A percentile compares a stretch with the other conserved stretches of the same genome.
Conservation (phyloP, 2,888 invertebrate genomes). For the Chrysolina oricalcia region DNA sequence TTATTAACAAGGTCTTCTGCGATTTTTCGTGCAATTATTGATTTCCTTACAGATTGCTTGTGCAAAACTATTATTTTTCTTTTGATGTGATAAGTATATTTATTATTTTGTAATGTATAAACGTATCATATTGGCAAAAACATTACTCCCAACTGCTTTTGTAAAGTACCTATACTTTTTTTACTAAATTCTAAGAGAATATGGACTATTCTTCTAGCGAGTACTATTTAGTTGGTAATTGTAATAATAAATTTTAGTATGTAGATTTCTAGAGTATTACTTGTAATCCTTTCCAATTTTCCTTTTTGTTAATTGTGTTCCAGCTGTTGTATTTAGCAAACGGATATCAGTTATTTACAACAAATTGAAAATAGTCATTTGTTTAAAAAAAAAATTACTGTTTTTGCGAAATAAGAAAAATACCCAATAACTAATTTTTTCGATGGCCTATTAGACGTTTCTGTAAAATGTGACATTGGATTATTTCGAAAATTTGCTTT, state of each 20-base stretch:
- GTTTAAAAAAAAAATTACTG: no score
- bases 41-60: conserved; percentile 27
- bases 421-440: no score
- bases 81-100: conserved; percentile 56
- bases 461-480: no score
- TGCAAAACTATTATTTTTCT: conserved; percentile 42
- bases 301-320: conserved; percentile 18
- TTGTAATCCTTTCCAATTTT: neutral
- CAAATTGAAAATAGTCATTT: no score
- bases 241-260: conserved; percentile 70
- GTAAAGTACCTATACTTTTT: conserved; percentile 67
- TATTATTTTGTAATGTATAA: conserved; percentile 50
- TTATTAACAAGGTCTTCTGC: neutral
- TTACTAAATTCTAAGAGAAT: conserved; percentile 70
- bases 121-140: conserved; percentile 48
- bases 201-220: conserved; percentile 72
- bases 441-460: no score
- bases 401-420: no score
- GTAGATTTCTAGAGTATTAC: conserved; percentile 58
- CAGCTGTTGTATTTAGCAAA: neutral
- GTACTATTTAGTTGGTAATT: conserved; percentile 70
- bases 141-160: conserved; percentile 64
- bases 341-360: no score
- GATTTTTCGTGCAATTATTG: conserved; percentile 19
- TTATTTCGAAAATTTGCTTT: no score